These are phyloP conservation scores for Nannospalax galili DNA, from an alignment of 2,113 vertebrate species.

Conservation along the genomic window DNA sequence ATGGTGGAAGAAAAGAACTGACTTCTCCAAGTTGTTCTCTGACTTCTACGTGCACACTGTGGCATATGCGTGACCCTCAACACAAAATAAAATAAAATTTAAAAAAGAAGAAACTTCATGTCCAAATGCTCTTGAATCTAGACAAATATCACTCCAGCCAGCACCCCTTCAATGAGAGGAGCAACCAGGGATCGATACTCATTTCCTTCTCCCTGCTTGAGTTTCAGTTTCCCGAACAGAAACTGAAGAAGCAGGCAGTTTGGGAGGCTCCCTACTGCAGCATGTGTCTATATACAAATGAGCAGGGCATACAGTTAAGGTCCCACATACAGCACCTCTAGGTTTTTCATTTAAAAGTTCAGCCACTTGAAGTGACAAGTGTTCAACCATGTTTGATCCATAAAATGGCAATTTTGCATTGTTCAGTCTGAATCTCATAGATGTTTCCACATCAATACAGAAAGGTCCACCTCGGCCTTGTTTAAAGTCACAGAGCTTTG, in stretches of 20 bases:
- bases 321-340: not conserved
- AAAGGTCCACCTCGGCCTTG: not conserved
- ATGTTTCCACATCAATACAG: not conserved
- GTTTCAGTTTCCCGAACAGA: not conserved
- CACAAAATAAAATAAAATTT: no score
- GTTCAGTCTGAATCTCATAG: not conserved
- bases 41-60: no score
- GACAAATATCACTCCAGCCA: not conserved
- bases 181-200: not conserved
- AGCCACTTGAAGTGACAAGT: not conserved
- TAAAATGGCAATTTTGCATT: not conserved
- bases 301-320: not conserved
- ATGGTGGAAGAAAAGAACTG: not conserved
- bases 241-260: not conserved
- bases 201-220: no score
- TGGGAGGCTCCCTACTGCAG: not conserved
- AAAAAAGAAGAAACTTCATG: not conserved
- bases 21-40: not conserved
- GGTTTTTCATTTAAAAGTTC: not conserved
- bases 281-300: fast-evolving
- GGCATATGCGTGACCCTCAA: no score
- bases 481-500: not conserved
- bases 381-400: not conserved
- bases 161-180: not conserved
- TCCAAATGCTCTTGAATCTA: not conserved